phyloP scores from a whole-genome alignment of 2,113 vertebrate genomes.

The Poecilia latipinna region DNA sequence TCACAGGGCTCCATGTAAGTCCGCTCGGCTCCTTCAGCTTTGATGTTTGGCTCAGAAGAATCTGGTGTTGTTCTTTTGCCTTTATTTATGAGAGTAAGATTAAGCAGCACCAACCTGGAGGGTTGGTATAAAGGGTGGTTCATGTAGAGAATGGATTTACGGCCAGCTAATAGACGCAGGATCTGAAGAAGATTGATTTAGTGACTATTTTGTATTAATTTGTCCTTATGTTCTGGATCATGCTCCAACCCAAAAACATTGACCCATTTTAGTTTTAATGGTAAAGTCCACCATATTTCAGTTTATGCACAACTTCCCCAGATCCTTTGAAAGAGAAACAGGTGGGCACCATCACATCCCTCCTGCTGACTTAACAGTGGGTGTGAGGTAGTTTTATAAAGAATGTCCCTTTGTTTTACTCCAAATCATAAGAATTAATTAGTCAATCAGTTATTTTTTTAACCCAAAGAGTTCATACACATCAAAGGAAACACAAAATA shows the following conservation, averaged over 20 bases:
- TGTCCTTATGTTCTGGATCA: background rate
- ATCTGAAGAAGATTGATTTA: background rate
- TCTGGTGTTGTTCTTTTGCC: conserved; percentile 42
- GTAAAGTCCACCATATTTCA: background rate
- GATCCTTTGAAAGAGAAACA: background rate
- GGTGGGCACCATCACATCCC: background rate
- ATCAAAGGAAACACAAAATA: background rate
- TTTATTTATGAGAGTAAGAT: conserved; percentile 37
- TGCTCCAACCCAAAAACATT: background rate
- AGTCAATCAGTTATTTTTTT: background rate
- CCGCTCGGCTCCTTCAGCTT: conserved; percentile 28
- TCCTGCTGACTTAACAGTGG: background rate
- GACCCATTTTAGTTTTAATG: background rate
- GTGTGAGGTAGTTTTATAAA: background rate
- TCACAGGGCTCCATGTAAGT: conserved; percentile 54
- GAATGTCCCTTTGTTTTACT: background rate
- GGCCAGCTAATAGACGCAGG: background rate
- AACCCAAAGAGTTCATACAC: background rate
- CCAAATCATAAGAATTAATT: background rate
- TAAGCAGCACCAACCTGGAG: conserved; percentile 29
- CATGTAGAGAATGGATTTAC: conserved; percentile 41
- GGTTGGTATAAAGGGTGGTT: conserved; percentile 33
- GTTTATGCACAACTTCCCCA: background rate
- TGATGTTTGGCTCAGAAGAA: conserved; percentile 30
- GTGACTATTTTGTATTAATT: background rate